These are phyloP conservation scores for Dolichopus griseipennis DNA, from an alignment of 2,888 invertebrate genomes.

Conservation along the genomic window DNA sequence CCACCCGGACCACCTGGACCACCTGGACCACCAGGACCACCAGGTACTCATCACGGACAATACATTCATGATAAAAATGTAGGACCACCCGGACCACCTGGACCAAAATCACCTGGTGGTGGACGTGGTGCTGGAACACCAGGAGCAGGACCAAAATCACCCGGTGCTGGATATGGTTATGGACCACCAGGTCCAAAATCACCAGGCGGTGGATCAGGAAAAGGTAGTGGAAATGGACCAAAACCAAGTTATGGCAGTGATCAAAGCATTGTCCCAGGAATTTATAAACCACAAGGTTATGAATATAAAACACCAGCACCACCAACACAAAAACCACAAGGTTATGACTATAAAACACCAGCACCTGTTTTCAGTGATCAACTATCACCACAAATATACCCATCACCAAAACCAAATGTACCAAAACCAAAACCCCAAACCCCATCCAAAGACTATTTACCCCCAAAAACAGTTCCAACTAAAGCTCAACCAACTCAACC, in stretches of 20 bases:
- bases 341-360: not conserved
- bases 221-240: not conserved
- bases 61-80: no score
- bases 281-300: not conserved
- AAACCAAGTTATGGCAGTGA: not conserved
- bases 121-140: not conserved
- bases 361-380: not conserved
- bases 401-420: not conserved
- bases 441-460: no score
- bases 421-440: not conserved
- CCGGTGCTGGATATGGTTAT: not conserved
- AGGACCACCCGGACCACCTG: not conserved
- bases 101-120: not conserved
- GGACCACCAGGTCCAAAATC: not conserved
- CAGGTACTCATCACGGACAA: constrained; percentile 20
- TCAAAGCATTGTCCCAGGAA: not conserved
- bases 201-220: not conserved
- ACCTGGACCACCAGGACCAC: constrained; percentile 21
- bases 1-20: constrained; percentile 28
- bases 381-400: not conserved
- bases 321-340: not conserved
- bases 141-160: not conserved
- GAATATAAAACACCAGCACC: constrained; percentile 1
- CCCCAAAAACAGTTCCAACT: not conserved
- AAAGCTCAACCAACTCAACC: not conserved